phyloP scores from a whole-genome alignment of 2,797 vertebrate species.

The Brotula barbata region DNA sequence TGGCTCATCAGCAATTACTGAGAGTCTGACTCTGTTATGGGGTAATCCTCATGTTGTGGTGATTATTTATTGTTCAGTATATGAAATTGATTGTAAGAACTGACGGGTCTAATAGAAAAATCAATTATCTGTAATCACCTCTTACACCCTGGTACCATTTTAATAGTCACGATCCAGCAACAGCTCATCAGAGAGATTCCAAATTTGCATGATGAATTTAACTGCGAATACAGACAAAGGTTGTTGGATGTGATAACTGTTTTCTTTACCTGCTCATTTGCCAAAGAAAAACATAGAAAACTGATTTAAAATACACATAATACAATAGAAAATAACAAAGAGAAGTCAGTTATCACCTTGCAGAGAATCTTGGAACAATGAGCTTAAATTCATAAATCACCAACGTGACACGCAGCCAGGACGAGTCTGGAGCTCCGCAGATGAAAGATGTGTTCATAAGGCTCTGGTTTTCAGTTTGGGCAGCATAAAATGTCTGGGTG shows the following conservation, averaged over 20 bases:
- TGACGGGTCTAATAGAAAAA: too few relatives aligned
- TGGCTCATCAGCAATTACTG: slow-evolving; percentile 22
- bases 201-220: slow-evolving; percentile 7
- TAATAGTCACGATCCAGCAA: too few relatives aligned
- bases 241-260: not conserved
- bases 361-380: not conserved
- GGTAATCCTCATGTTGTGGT: slow-evolving; percentile 16
- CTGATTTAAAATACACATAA: not conserved
- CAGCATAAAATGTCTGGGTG: slow-evolving; percentile 63
- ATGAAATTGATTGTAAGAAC: too few relatives aligned
- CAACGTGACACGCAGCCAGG: not conserved
- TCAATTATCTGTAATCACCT: too few relatives aligned
- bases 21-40: slow-evolving; percentile 24
- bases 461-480: slow-evolving; percentile 48
- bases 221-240: slow-evolving; percentile 4
- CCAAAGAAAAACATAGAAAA: too few relatives aligned
- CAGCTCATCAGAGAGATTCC: too few relatives aligned
- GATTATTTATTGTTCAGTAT: too few relatives aligned
- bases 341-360: not conserved
- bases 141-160: too few relatives aligned
- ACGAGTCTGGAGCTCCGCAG: slow-evolving; percentile 20
- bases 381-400: slow-evolving; percentile 1
- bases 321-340: not conserved
- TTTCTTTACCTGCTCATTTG: too few relatives aligned
- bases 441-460: slow-evolving; percentile 47